These are phyloP conservation scores for Prunella fulvescens DNA, from an alignment of 2,113 vertebrate species.

Conservation along the genomic window DNA sequence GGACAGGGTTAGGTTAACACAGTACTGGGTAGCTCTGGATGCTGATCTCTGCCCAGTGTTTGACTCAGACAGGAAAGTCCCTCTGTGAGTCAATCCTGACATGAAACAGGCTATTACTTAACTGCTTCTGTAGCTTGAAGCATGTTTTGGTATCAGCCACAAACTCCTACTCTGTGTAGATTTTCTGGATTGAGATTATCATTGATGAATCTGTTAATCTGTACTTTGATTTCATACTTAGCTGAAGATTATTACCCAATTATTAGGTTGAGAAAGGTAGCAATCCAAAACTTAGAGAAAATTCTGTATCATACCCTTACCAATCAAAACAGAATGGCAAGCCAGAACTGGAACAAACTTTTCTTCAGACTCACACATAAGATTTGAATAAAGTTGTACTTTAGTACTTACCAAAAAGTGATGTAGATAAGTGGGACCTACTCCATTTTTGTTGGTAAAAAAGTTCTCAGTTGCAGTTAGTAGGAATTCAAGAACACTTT, in stretches of 20 bases:
- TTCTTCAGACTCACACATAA: background rate
- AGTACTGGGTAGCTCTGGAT: background rate
- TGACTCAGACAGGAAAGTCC: background rate
- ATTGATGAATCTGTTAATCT: background rate
- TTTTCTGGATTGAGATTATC: background rate
- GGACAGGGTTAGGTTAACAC: background rate
- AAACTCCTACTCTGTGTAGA: background rate
- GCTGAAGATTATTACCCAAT: background rate
- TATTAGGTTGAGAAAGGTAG: background rate
- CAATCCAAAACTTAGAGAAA: background rate
- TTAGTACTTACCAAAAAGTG: background rate
- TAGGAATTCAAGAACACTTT: background rate
- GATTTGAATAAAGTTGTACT: background rate
- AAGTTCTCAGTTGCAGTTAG: rapidly evolving
- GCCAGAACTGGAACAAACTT: background rate
- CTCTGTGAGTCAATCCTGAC: background rate
- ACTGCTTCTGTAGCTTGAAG: background rate
- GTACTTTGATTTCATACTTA: background rate
- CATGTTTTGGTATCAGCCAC: background rate
- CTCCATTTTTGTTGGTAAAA: background rate
- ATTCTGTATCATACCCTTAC: background rate
- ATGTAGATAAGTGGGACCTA: background rate
- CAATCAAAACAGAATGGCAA: background rate
- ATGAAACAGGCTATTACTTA: background rate
- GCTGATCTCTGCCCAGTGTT: background rate